Evolutionary conservation across 2,113 vertebrate species (phyloP).

Genomic region (Aix galericulata): DNA sequence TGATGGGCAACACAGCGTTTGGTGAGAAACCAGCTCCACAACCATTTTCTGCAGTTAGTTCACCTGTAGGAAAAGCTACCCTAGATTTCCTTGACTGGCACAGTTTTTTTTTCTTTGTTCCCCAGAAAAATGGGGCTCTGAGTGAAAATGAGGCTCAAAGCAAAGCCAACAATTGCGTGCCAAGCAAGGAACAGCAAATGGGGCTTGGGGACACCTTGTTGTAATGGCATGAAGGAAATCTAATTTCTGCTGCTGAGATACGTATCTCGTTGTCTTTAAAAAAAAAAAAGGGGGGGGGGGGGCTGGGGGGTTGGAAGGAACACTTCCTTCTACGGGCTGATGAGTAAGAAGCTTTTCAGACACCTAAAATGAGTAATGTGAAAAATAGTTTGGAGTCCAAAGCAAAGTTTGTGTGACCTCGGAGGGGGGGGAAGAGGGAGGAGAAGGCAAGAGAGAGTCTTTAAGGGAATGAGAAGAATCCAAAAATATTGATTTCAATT

Average conservation of each 20-base stretch:
- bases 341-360: constrained; percentile 39
- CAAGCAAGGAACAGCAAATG: not conserved
- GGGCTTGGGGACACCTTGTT: not conserved
- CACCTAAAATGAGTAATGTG: constrained; percentile 50
- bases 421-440: not conserved
- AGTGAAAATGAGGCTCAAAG: fast-evolving
- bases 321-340: not conserved
- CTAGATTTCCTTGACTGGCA: not conserved
- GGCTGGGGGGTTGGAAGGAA: not conserved
- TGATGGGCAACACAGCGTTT: fast-evolving
- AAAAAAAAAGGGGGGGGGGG: not conserved
- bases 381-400: constrained; percentile 65
- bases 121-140: not conserved
- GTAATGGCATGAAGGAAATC: not conserved
- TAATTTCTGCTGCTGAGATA: not conserved
- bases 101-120: not conserved
- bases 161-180: not conserved
- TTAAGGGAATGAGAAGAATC: constrained; percentile 65
- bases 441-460: not conserved
- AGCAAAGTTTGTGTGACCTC: constrained; percentile 64
- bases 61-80: not conserved
- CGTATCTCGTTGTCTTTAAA: not conserved
- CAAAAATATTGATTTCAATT: constrained; percentile 67
- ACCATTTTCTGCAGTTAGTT: not conserved
- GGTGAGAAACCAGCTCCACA: not conserved